Conservation (phyloP, 2,113 vertebrate species). For the Meles meles region DNA sequence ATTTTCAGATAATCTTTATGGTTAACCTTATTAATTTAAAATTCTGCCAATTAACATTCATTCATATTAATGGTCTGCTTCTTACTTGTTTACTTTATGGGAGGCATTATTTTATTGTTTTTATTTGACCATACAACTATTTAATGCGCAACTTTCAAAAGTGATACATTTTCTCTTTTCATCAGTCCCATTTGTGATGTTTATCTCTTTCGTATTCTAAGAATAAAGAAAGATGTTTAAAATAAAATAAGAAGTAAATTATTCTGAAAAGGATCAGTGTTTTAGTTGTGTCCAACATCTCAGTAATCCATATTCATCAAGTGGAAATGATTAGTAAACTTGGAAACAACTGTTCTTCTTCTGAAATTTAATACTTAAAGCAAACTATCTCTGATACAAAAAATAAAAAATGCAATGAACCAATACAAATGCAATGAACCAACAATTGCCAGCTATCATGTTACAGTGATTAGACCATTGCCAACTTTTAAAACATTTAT, state of each 20-base stretch:
- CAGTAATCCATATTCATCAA: not conserved
- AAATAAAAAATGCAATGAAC: conserved; percentile 18
- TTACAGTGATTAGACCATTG: not conserved
- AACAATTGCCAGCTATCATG: not conserved
- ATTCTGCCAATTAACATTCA: not conserved
- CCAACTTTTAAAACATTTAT: conserved; percentile 27
- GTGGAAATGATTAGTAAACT: not conserved
- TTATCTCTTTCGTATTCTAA: not conserved
- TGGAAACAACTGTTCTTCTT: conserved; percentile 35
- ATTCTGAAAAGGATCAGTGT: not conserved
- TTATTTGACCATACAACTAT: not conserved
- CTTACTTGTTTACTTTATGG: not conserved
- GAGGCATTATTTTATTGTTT: not conserved
- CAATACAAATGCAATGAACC: not conserved
- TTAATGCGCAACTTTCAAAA: not conserved
- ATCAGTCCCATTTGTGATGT: not conserved
- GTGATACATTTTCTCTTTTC: not conserved
- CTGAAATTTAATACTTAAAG: conserved; percentile 38
- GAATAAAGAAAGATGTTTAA: not conserved
- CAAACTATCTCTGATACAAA: not conserved
- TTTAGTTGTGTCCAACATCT: not conserved
- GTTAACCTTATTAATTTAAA: not conserved
- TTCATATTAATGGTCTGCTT: not conserved
- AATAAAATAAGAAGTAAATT: not conserved
- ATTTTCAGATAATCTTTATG: not conserved